Base-by-base conservation (phyloP, 2,797 vertebrate genomes). In the Pangasius djambal region DNA sequence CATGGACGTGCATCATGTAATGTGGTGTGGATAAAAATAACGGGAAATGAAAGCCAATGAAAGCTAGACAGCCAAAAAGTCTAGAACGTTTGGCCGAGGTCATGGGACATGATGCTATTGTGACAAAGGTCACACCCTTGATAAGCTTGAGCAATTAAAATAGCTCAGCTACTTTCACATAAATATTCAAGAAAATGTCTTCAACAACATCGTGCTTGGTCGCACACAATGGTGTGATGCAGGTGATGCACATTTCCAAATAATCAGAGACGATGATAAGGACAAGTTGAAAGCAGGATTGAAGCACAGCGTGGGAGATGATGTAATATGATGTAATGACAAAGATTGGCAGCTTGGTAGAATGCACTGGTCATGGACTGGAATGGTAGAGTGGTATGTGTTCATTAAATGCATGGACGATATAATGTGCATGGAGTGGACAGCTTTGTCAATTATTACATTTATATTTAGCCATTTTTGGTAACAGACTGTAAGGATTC, bases 1-100 rank as follows among this genome's bases (percentile, higher is more conserved):
- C n/a, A 8, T 6, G 5, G 65, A 85, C 10, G 10, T 55, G 28
- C 18, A 57, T 69, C 44, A 52, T 5, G 44, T 69, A 31, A 85
- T 52, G 9, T 55, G 48, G 20, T 20, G 6, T 22, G 83, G 13
- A 65, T 67, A 67, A n/a, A 83, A 84, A 84, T 84, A 84, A 67
- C 25, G 15, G 28, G 65, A 85, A 85, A 57, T 55, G 16, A 52
- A 85, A 85, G 44, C 44, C 44, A 44, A 7, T 44, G 44, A 44
- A 44, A 44, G 44, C 44, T 3, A 6, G n/a, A 25, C 20, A 12
- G 83, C 83, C 83, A 85, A 69, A 55, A 85, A 55, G 50, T 85
- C 9, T 37, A 25, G 10, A 85, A 70, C 0, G 20, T 37, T 52
- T 55, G 22, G 31, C 83, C 6, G 15, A 50, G 63, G 16, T 50